Evolutionary conservation across 2,888 invertebrate species (phyloP), one percentile per base, ranked within the genome.

Genomic region (Protophormia terraenovae): DNA sequence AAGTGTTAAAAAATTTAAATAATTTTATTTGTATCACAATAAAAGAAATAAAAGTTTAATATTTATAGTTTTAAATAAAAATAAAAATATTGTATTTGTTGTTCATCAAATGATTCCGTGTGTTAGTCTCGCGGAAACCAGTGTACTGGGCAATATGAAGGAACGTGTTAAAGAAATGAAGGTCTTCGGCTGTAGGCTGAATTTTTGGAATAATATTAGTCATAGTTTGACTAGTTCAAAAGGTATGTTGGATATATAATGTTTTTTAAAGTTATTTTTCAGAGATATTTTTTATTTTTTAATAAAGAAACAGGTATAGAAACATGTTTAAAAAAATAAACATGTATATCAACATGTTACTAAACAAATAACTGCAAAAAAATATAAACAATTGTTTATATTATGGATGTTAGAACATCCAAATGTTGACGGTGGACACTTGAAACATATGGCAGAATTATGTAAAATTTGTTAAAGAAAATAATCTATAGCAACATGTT

Each of bases 161-260:
- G 93, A 93, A 89, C 93, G 93, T 87, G 93, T 93, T 87, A 93
- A 93, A 90, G 93, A 93, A 90, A 93, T 93, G 93, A 93, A 93
- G 90, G 93, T 94, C 77, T 93, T 93, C 88, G 93, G 93, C 87
- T 93, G 93, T 88, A 93, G 93, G 87, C 92, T 93, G 89, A 93
- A 93, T 89, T 93, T 94, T 88, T 93, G 93, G 93, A 93, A 93
- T 91, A 93, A 93, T 89, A 92, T 93, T 86, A 92, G 93, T 87
- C 92, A 92, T 67, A 92, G 91, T 88, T 88, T 93, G 86, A 89
- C 91, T 88, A 91, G 91, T 88, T 91, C 91, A 83, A 93, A 92
- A 91, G 91, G 92, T 91, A 91, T 86, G 87, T 85, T 45, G n/a
- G n/a, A n/a, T n/a, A n/a, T 2, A 19, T 29, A n/a, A 22, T 27